Base-by-base conservation (phyloP, 2,888 invertebrate species). In the Blera fallax region DNA sequence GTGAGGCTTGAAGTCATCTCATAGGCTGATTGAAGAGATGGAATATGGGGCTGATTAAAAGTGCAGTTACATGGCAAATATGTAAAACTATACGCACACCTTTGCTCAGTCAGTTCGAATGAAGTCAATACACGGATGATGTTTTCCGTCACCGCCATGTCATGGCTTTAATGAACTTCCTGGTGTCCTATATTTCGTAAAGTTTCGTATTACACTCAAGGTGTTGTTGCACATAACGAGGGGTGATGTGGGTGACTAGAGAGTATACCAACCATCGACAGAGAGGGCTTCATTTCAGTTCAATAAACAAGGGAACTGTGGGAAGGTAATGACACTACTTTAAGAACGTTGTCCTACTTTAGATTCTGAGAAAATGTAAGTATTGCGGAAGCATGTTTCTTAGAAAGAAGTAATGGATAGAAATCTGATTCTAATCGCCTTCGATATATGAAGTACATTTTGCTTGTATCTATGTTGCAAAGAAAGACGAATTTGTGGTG, bases 121-220 rank as follows among this genome's bases (percentile, higher is more conserved):
- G 21, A 52, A 64, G 48, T 48, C 56, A 65, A 50, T 58, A 34
- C 29, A 73, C 32, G 43, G 24, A 7, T 2, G 29, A 67, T 8
- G 56, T 43, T 1, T 77, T 11, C 11, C 40, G 40, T 29, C 24
- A 65, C 8, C 65, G 18, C 56, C 37, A 43, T 40, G 45, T 69
- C 62, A 64, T 29, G 48, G 67, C 29, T 73, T 58, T 58, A 76
- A 73, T 78, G 67, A 83, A 78, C 56, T 83, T 78, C 78, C 83
- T 83, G 78, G 67, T 78, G 73, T 29, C 58, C 78, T 69, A 48
- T 69, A 69, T 78, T 69, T 32, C 11, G 16, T 48, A 58, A 52
- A 58, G 73, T 78, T 73, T 73, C 62, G n/a, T 11, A 69, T 78
- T 78, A 69, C 67, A 69, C 16, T 67, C 11, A 18, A 45, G 14